Percentiles rank a stretch among this genome's conserved stretches.
These are phyloP conservation scores for Ibycter americanus DNA, from an alignment of 2,797 vertebrate genomes.

Conservation along the genomic window DNA sequence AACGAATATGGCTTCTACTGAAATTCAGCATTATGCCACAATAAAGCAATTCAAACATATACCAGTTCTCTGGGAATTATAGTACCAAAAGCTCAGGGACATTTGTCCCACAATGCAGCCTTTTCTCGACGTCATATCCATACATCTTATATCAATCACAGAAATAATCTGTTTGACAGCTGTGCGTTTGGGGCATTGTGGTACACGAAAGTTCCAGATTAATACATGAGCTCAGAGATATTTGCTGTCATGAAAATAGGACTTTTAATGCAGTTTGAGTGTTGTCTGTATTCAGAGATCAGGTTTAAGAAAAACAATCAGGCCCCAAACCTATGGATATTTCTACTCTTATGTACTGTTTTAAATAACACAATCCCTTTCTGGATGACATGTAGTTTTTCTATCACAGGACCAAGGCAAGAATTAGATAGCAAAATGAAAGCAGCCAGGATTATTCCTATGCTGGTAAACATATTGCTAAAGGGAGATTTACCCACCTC, in stretches of 20 bases:
- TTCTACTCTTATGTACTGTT: background rate
- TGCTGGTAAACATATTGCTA: background rate
- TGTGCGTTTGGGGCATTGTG: slow-evolving; percentile 44
- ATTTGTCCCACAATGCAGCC: slow-evolving; percentile 40
- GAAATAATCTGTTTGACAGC: slow-evolving; percentile 67
- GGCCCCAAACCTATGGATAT: background rate
- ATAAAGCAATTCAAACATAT: background rate
- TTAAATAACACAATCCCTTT: background rate
- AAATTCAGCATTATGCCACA: background rate
- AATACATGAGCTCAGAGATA: slow-evolving; percentile 33
- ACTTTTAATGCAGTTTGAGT: slow-evolving; percentile 28
- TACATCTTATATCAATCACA: slow-evolving; percentile 47
- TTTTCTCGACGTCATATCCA: slow-evolving; percentile 46
- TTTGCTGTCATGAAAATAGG: slow-evolving; percentile 36
- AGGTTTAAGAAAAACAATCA: background rate
- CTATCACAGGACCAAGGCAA: background rate
- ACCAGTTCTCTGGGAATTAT: slow-evolving; percentile 23
- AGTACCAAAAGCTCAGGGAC: slow-evolving; percentile 30
- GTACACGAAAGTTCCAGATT: slow-evolving; percentile 39
- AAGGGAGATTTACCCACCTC: background rate
- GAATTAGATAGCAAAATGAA: background rate
- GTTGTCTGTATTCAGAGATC: background rate
- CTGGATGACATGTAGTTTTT: background rate
- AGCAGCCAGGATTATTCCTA: background rate
- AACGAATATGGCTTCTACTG: background rate